Percentiles rank a stretch among this genome's conserved stretches.
Conservation (phyloP, 2,797 vertebrate species). For the Artibeus lituratus region DNA sequence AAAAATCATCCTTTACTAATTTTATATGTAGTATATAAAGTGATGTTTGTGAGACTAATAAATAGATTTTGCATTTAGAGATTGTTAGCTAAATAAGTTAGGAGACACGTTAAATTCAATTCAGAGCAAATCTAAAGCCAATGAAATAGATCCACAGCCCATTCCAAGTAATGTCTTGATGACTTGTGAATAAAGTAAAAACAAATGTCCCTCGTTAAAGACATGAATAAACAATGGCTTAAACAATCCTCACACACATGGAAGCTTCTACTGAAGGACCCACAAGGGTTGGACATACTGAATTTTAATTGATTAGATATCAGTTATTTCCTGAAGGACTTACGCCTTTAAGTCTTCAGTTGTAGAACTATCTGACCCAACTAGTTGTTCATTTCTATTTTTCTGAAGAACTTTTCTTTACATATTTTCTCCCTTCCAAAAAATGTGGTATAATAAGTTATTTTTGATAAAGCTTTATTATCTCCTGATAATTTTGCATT, state of each 20-base stretch:
- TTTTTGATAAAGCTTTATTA: not conserved
- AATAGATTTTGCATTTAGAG: not conserved
- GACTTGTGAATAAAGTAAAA: not conserved
- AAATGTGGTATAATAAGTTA: not conserved
- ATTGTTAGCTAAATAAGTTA: not conserved
- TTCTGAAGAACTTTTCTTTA: not conserved
- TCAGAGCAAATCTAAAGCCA: conserved; percentile 35
- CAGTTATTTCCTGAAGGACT: not conserved
- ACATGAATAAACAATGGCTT: not conserved
- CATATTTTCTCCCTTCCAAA: not conserved
- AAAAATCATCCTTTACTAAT: not conserved
- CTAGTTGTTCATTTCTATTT: not conserved
- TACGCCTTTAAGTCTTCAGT: not conserved
- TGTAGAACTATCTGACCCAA: not conserved
- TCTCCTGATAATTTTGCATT: not conserved
- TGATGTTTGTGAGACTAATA: not conserved
- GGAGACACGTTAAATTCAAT: not conserved
- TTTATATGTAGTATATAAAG: not conserved
- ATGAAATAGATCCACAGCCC: not conserved
- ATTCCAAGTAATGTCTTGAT: not conserved
- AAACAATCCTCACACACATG: not conserved
- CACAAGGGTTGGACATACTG: not conserved
- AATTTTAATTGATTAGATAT: not conserved
- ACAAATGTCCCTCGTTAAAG: not conserved
- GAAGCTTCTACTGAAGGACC: not conserved